These are phyloP conservation scores for Alosa sapidissima DNA, from an alignment of 2,797 vertebrate species.

Conservation along the genomic window DNA sequence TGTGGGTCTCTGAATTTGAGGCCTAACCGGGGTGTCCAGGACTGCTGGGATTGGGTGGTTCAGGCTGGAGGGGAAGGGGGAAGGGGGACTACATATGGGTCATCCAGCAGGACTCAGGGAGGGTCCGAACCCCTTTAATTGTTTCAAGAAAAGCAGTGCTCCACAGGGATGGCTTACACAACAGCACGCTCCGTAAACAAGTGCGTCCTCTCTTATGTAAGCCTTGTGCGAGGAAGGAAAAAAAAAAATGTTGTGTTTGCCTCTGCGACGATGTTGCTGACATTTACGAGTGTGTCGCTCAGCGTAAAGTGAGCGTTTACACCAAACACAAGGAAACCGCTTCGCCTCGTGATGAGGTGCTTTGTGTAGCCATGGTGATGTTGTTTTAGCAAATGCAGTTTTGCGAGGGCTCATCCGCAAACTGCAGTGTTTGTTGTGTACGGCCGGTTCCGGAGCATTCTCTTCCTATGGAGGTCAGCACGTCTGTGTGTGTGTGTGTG, in stretches of 20 bases:
- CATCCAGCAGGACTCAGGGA: conserved; percentile 32
- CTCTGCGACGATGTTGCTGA: background rate
- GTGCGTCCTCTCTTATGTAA: conserved; percentile 41
- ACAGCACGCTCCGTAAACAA: conserved; percentile 33
- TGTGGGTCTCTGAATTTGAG: background rate
- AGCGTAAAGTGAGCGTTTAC: background rate
- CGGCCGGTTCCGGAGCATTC: background rate
- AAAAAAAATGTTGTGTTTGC: background rate
- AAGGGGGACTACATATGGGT: conserved; percentile 25
- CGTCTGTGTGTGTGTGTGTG: background rate
- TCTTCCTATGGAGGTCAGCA: background rate
- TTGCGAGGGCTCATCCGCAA: background rate
- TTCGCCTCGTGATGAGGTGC: background rate
- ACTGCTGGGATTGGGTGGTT: conserved; percentile 22
- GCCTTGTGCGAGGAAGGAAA: background rate
- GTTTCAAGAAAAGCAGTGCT: conserved; percentile 40
- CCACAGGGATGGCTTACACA: conserved; percentile 43
- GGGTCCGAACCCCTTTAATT: conserved; percentile 33
- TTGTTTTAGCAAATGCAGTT: background rate
- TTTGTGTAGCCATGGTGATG: background rate
- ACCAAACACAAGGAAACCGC: background rate
- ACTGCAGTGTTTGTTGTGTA: too few species aligned
- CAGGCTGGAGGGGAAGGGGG: background rate
- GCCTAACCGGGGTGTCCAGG: background rate
- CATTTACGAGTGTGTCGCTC: background rate